Evolutionary conservation across 2,113 vertebrate species (phyloP), one percentile per base, ranked within the genome.

Genomic region (Sakesphorus luctuosus): DNA sequence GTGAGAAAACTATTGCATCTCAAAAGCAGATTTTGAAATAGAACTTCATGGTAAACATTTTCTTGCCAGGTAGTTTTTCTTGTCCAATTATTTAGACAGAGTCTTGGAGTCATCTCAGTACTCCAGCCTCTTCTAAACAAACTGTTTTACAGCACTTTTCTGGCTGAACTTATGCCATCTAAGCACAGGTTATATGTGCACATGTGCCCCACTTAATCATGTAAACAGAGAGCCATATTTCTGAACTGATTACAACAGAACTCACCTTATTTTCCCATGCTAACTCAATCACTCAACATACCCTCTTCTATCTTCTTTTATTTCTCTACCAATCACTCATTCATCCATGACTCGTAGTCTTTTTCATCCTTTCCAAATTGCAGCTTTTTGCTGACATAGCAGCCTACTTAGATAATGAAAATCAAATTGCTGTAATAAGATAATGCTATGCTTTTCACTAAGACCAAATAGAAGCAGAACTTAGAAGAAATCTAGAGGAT

Each of bases 341-440:
- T 96, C 73, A 76, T 80, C 61, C 62, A 56, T 62, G 90, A 81
- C 79, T 90, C 1, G 8, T 53, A 46, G 65, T 40, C 62, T 88
- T 94, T 96, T 90, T 73, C 76, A 73, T 89, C 82, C 90, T 92
- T 89, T 96, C 94, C 90, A 96, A 95, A 89, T 82, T 90, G 90
- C 80, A 90, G 65, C 8, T 49, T 92, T 95, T 94, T 90, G 94
- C 96, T 95, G 86, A 93, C 86, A 84, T 77, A 80, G 90, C 94
- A 94, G 44, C 69, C 92, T 86, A 58, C 73, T 84, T 87, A 93
- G 86, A 89, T 96, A 96, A 96, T 93, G 83, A 92, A 96, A 97
- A 96, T 96, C 80, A 96, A 96, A 94, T 89, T 95, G 89, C 80
- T 82, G 73, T 93, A 95, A 92, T 92, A 76, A 97, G 95, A 94